Conservation (phyloP, 2,113 vertebrate genomes). For the Pao palembangensis region DNA sequence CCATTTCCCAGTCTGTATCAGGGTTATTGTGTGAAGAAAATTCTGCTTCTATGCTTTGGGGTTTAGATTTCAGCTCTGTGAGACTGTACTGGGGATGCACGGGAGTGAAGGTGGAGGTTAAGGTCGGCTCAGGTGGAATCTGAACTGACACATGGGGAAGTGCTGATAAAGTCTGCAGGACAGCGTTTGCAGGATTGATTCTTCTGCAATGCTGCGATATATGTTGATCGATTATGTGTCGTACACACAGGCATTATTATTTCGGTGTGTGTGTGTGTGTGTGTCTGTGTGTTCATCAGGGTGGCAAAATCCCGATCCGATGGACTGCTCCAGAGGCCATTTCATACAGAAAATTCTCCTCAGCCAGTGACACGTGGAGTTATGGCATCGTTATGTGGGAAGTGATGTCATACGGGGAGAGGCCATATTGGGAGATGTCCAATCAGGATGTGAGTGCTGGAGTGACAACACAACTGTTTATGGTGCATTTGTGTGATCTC, state of each 20-base stretch:
- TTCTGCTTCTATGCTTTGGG: conserved; percentile 15
- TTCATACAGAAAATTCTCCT: conserved; percentile 93
- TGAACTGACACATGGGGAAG: background rate
- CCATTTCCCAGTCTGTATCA: conserved; percentile 34
- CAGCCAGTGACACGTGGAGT: conserved; percentile 91
- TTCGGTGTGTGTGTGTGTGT: conserved; percentile 1
- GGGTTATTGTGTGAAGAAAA: conserved; percentile 30
- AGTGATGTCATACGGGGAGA: conserved; percentile 95
- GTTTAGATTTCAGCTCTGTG: conserved; percentile 11
- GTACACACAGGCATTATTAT: background rate
- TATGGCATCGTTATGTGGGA: conserved; percentile 99
- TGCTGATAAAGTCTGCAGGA: background rate
- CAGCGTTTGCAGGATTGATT: background rate
- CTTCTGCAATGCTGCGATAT: background rate
- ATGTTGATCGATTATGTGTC: background rate
- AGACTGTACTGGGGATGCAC: conserved; percentile 5
- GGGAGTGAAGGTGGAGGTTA: background rate
- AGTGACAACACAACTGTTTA: background rate
- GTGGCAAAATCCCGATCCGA: conserved; percentile 93
- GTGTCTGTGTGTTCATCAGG: conserved; percentile 72
- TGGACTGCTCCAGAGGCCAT: conserved; percentile 96
- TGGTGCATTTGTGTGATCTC: too few relatives aligned
- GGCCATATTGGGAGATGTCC: conserved; percentile 98
- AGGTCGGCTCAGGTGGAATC: background rate
- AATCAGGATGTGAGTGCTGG: conserved; percentile 91